Base-by-base conservation (phyloP, 1,140 invertebrate species). In the Orussus abietinus region DNA sequence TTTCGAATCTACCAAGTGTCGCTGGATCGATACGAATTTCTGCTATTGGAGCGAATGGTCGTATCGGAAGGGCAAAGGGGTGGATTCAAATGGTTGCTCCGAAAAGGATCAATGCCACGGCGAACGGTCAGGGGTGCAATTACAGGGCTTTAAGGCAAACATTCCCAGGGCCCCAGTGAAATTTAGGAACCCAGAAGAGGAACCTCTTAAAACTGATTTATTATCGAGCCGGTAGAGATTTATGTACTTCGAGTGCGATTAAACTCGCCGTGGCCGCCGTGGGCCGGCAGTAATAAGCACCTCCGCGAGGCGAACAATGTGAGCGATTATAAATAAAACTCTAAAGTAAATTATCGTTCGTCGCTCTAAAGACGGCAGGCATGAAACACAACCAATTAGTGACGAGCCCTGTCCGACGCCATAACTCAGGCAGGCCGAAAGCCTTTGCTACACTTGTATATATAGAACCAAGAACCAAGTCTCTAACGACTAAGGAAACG, bases 191-290 rank as follows among this genome's bases (percentile, higher is more conserved):
- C 31, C 7, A 34, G 29, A 47, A 49, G 25, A 19, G 20, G 20
- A 35, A 38, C 38, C 36, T 46, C 49, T 50, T 28, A 53, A 56
- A 56, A 59, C 53, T 62, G 51, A 62, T 59, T 62, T 57, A 60
- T 55, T 45, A 43, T 15, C 21, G 37, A 45, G 49, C 52, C 51
- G 36, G 42, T 38, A 28, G 26, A 42, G 44, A 60, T 60, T 60
- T 57, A 53, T 59, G 51, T 40, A 46, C 38, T 44, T 43, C 33
- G 22, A 18, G 42, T 41, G 42, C 42, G 47, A 51, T 54, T 51
- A 47, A 51, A 46, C 40, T 47, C 31, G 31, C 38, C 20, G 32
- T 12, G 7, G 26, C 36, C 44, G 29, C 15, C 19, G 31, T 36
- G 18, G 34, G 34, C 22, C 34, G 38, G 37, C 31, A 29, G 39